Evolutionary conservation across 1,140 invertebrate genomes (phyloP), one percentile per base, ranked within the genome.

Genomic region (Physella acuta): DNA sequence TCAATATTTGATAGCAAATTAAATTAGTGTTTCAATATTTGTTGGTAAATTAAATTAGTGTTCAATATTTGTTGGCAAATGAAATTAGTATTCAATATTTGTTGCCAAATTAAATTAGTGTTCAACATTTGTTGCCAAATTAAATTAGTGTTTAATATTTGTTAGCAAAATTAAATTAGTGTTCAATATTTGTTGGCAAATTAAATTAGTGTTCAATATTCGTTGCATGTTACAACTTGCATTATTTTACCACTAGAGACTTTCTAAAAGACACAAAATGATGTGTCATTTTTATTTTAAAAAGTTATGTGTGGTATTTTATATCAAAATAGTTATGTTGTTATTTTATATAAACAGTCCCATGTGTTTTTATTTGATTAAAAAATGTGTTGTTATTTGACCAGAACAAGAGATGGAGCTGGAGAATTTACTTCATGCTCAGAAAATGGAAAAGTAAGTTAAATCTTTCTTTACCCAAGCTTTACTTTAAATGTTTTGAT

Each of bases 341-440:
- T n/a, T n/a, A n/a, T n/a, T n/a, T n/a, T n/a, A n/a, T n/a, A n/a
- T n/a, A n/a, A n/a, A 3, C 17, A 17, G 20, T 52, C 34, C n/a
- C 16, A 26, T 5, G 30, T 1, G 28, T 4, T 16, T 59, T 20
- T 36, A 26, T 44, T 26, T 24, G 31, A 20, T 26, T 36, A 3
- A 39, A 39, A 20, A 20, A 36, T 39, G 28, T 0, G 53, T 36
- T 30, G 34, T 31, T 33, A n/a, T 8, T 59, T 68, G 11, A 36
- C 33, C 66, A 79, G 79, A 81, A 73, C 78, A 81, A 70, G 74
- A 71, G 51, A 70, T 78, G 60, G 74, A 78, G 37, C 20, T 78
- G 33, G 71, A 77, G 53, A 72, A 72, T 36, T 33, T 79, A 59
- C 3, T 36, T 20, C 68, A 78, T 65, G 69, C 70, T 30, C 72